These are phyloP conservation scores for Echinops telfairi DNA, from an alignment of 2,113 vertebrate genomes.

Conservation along the genomic window DNA sequence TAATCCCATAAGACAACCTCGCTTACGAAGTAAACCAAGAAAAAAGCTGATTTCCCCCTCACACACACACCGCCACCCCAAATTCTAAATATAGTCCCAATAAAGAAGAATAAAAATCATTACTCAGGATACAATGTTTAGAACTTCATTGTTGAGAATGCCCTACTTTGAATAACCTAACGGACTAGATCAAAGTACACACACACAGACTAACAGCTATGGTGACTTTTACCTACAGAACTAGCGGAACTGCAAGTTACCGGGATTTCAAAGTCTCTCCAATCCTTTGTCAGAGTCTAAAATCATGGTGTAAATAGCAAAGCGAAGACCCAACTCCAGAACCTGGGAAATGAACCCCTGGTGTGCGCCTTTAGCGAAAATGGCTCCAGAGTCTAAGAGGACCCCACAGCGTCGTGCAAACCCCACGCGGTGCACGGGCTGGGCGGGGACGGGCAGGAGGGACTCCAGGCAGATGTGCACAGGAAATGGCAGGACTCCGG, in stretches of 20 bases:
- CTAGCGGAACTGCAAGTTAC: constrained; percentile 33
- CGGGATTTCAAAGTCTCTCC: not conserved
- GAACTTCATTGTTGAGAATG: constrained; percentile 62
- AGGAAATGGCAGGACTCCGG: constrained; percentile 74
- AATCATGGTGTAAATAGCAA: constrained; percentile 52
- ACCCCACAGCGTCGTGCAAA: not conserved
- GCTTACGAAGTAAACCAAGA: constrained; percentile 76
- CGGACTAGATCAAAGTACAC: constrained; percentile 30
- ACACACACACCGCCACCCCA: no score
- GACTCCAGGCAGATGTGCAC: constrained; percentile 39
- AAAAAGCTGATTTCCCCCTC: constrained; percentile 71
- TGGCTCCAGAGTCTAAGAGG: not conserved
- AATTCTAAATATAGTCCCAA: constrained; percentile 74
- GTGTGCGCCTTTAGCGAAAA: not conserved
- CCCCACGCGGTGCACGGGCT: not conserved
- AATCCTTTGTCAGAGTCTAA: not conserved
- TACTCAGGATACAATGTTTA: constrained; percentile 41
- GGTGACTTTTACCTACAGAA: constrained; percentile 19
- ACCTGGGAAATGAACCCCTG: not conserved
- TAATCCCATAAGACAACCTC: constrained; percentile 81
- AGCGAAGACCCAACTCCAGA: constrained; percentile 46
- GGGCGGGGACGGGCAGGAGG: not conserved
- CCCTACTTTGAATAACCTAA: constrained; percentile 8
- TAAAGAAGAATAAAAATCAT: constrained; percentile 67
- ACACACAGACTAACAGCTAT: not conserved